Conservation (phyloP, 2,888 invertebrate species). For the Argyra leucocephala region DNA sequence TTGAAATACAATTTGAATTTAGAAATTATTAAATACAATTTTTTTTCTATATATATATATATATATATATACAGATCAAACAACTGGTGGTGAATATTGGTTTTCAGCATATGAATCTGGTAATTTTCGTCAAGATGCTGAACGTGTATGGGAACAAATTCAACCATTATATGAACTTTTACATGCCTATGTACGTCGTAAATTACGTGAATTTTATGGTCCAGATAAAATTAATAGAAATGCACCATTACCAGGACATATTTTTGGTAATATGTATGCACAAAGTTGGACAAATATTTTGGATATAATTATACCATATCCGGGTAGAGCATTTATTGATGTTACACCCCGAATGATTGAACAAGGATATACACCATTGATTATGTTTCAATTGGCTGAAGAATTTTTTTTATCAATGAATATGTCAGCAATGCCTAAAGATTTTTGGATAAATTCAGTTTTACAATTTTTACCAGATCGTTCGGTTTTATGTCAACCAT, state of each 20-base stretch:
- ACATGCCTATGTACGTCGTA: conserved; percentile 80
- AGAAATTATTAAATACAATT: conserved; percentile 9
- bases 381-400: conserved; percentile 79
- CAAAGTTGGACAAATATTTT: conserved; percentile 78
- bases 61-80: conserved; percentile 55
- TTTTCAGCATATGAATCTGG: conserved; percentile 74
- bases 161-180: conserved; percentile 77
- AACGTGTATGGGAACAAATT: conserved; percentile 74
- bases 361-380: conserved; percentile 74
- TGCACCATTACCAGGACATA: conserved; percentile 75
- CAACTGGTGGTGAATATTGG: conserved; percentile 82
- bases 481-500: conserved; percentile 76
- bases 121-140: conserved; percentile 66
- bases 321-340: conserved; percentile 72
- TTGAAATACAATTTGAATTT: background rate
- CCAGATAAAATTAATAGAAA: conserved; percentile 69
- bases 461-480: conserved; percentile 64
- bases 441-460: conserved; percentile 81
- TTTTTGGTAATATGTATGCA: conserved; percentile 84
- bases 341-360: conserved; percentile 72
- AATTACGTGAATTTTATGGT: conserved; percentile 73
- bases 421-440: conserved; percentile 72
- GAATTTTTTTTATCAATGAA: conserved; percentile 87
- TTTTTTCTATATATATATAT: conserved; percentile 10
- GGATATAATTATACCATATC: conserved; percentile 74